Base-by-base conservation (phyloP, 2,888 invertebrate genomes). In the Amiota communis region DNA sequence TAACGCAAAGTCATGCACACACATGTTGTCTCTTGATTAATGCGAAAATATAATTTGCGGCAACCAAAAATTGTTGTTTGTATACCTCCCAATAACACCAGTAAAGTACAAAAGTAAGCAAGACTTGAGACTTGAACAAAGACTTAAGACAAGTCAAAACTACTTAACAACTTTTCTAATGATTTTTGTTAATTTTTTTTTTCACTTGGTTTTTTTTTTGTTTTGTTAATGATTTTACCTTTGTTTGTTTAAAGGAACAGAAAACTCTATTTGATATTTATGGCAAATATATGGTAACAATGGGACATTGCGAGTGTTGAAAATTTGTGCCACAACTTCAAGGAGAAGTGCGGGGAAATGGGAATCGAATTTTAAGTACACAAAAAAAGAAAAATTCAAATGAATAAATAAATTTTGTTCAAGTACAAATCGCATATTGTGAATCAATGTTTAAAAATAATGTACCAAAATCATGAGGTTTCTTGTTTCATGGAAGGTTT, bases 401-500 rank as follows among this genome's bases (percentile, higher is more conserved):
- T 17, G 20, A 59, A 59, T 17, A 59, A 59, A 59, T 59, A 59
- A 59, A 59, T 59, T 36, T 36, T 36, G 8, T 59, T 59, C 59
- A 59, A 59, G 59, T 59, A 59, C 59, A 59, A 59, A 59, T 59
- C 11, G 20, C 59, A 59, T n/a, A n/a, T 59, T 59, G 59, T 59
- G 59, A 59, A 59, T 20, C 23, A 59, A 36, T 36, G 36, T 36
- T 36, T 36, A 36, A 36, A 36, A 36, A 36, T 36, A 36, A 2
- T 36, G 36, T 36, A 36, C 6, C 8, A 36, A 36, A 36, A 36
- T 36, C 6, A 36, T 36, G 6, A 6, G 36, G 36, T 36, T 36
- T 36, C 36, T 36, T 36, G 36, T 36, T 36, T 36, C 36, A 36
- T 36, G 0, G 36, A 36, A 6, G 36, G 6, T 36, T 36, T 36